Percentiles rank a stretch among this genome's conserved stretches.
These are phyloP conservation scores for Papilio demoleus DNA, from an alignment of 2,888 invertebrate genomes.

Conservation along the genomic window DNA sequence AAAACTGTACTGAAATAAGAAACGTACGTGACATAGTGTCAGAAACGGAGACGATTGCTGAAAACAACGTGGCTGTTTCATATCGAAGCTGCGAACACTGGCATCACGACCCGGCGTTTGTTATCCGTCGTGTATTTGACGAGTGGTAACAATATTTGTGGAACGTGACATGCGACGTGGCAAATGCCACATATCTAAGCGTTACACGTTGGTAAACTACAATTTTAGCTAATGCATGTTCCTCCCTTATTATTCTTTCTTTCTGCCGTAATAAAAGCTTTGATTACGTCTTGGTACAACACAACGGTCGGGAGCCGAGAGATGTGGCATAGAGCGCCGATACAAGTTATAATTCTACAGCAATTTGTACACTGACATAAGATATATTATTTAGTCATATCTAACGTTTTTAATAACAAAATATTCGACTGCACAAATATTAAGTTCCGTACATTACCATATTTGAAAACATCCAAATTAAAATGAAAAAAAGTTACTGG, in stretches of 20 bases:
- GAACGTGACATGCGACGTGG: conserved; percentile 78
- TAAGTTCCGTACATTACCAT: conserved; percentile 41
- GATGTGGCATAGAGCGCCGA: conserved; percentile 71
- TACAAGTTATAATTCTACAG: conserved; percentile 49
- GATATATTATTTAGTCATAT: conserved; percentile 17
- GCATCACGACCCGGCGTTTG: conserved; percentile 73
- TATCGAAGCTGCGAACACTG: conserved; percentile 68
- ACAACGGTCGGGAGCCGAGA: conserved; percentile 61
- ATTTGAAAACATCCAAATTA: conserved; percentile 42
- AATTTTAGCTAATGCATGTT: conserved; percentile 77
- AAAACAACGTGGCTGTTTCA: conserved; percentile 71
- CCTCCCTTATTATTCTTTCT: conserved; percentile 74
- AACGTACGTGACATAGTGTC: conserved; percentile 66
- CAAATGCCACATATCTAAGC: conserved; percentile 78
- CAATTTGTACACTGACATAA: conserved; percentile 2
- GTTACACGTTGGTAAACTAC: conserved; percentile 72
- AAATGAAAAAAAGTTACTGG: conserved; percentile 46
- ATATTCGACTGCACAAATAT: not conserved
- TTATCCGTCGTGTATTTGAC: conserved; percentile 73
- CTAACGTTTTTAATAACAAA: not conserved
- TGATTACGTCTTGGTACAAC: conserved; percentile 70
- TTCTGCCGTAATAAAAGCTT: conserved; percentile 75
- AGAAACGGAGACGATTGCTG: conserved; percentile 66
- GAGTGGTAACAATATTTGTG: conserved; percentile 80
- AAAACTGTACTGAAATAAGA: conserved; percentile 55